Evolutionary conservation across 1,140 invertebrate genomes (phyloP), one percentile per base, ranked within the genome.

Genomic region (Bombus turneri): DNA sequence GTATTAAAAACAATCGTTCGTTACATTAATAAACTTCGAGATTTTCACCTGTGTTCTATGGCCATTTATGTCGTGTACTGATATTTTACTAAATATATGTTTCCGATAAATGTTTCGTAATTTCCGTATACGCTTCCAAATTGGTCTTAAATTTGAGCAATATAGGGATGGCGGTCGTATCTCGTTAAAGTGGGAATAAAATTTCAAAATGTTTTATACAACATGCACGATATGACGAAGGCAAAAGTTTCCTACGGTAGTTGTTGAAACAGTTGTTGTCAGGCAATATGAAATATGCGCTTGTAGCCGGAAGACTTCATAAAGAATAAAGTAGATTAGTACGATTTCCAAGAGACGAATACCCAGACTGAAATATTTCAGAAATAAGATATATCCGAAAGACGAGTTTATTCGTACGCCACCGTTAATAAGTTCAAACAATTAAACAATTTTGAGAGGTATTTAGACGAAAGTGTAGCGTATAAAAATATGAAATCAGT

Each of bases 381-480:
- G 6, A 53, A 53, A 22, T 22, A 53, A 18, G 47, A 22, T 22
- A 53, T 6, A 18, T 22, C 18, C 18, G 12, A 62, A 13, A 3
- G 57, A 59, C 57, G 12, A 62, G 12, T 62, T 62, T 13, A 13
- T 12, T 22, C 47, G 47, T 53, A 62, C 28, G 0, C 10, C 28
- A 3, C 0, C 3, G 28, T n/a, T n/a, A 13, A 62, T n/a, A n/a
- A n/a, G 12, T n/a, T 28, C 0, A 13, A 62, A n/a, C 10, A 4
- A n/a, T 53, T 53, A 53, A 4, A 62, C 28, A 62, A 62, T n/a
- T 62, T n/a, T 10, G 25, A 62, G 28, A 62, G 1, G n/a, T 62
- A n/a, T 62, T 62, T 28, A 3, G 9, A 59, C 57, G 25, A 59
- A 0, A 62, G 28, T 28, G 1, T 10, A 13, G 25, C 59, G 57